Evolutionary conservation across 2,113 vertebrate genomes (phyloP), one percentile per base, ranked within the genome.

Genomic region (Cygnus buccinator): DNA sequence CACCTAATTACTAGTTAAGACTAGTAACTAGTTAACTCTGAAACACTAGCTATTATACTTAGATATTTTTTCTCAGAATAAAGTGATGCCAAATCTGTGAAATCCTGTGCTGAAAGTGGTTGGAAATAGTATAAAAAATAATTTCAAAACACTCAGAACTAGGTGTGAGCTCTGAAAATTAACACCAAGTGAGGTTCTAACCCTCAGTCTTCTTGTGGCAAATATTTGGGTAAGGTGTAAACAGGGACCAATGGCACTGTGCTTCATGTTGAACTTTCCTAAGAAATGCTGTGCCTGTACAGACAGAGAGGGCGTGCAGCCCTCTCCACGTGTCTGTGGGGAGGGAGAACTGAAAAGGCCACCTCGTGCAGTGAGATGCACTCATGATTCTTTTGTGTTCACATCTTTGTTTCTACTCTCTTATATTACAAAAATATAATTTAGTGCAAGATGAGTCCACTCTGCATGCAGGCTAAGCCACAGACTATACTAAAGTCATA

Each of bases 311-410:
- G 13, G 18, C 41, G 29, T 9, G 20, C 22, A 33, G 55, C 8
- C 26, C 39, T 39, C 39, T 39, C 39, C 19, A 21, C 0, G 0
- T 55, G n/a, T 70, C 74, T 63, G 11, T 25, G 21, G 29, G 35
- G 75, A 80, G 50, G 58, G 37, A 74, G 55, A 80, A 39, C 21
- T 48, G 50, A 54, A 87, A 59, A 74, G 68, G 58, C 39, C 13
- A 11, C 15, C 21, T 90, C 43, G 22, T 26, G 37, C 19, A 19
- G 29, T 54, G 59, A 84, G 43, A 44, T 17, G 10, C 65, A 28
- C 28, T 62, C 21, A 41, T 1, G 11, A 63, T 43, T 81, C 14
- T 23, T 84, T 84, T 46, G 17, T 81, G 71, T 31, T 81, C 39
- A 5, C 58, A 63, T 90, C 90, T 91, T 68, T 54, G 26, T 67